Evolutionary conservation across 2,888 invertebrate genomes (phyloP).

Genomic region (Helicoverpa assulta): DNA sequence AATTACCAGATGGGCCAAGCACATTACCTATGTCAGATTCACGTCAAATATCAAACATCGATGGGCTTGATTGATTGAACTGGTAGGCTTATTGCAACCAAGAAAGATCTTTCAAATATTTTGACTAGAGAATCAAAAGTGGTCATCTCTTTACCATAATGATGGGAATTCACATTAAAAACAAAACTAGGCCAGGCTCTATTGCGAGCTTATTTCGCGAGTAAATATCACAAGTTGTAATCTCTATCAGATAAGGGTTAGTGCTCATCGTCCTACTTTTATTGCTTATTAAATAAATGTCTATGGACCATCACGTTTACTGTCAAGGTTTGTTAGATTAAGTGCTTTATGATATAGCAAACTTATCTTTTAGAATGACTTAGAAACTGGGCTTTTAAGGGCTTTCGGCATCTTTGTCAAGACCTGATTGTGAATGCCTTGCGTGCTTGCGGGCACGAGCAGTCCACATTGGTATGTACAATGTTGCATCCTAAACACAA

Average conservation of each 20-base stretch:
- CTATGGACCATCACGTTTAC: conserved; percentile 28
- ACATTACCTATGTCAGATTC: no score
- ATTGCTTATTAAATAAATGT: conserved; percentile 34
- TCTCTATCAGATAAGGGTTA: conserved; percentile 27
- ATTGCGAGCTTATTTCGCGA: conserved; percentile 15
- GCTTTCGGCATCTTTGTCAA: not conserved
- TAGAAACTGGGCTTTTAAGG: not conserved
- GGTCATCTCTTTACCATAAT: no score
- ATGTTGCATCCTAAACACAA: no score
- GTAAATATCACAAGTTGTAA: conserved; percentile 23
- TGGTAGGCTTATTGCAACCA: no score
- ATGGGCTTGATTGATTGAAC: no score
- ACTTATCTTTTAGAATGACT: not conserved
- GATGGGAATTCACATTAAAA: conserved; percentile 10
- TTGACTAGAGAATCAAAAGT: no score
- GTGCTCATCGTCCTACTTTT: conserved; percentile 13
- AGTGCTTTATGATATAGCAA: not conserved
- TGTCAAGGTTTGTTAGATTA: conserved; percentile 31
- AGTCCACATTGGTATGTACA: no score
- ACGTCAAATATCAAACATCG: no score
- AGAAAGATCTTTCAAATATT: no score
- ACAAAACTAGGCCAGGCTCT: conserved; percentile 25
- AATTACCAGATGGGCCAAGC: no score
- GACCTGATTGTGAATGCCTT: not conserved
- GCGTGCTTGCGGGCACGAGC: no score